Evolutionary conservation across 2,888 invertebrate genomes (phyloP), one percentile per base, ranked within the genome.

Genomic region (Bimastos eiseni): DNA sequence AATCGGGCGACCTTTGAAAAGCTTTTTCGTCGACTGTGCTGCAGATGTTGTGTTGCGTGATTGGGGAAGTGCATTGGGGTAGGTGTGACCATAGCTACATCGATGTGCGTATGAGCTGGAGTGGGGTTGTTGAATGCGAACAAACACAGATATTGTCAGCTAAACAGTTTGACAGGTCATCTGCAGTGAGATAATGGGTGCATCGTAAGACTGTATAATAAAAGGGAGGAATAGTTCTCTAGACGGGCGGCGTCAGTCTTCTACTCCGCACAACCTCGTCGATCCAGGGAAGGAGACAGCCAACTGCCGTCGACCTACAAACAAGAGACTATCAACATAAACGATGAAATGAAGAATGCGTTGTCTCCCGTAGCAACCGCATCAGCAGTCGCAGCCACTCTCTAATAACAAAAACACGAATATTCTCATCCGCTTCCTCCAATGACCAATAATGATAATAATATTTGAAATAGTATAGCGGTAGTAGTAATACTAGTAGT

Each of bases 81-180:
- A 70, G 70, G 70, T 70, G 70, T 6, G 55, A 19, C 19, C 17
- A 24, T 49, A 2, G 49, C 21, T 24, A 17, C 15, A 2, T 49
- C 15, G 41, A 41, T 41, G 41, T 6, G 19, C 17, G 44, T 1
- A 49, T 49, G 49, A 19, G 49, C 49, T 70, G 70, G 70, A 70
- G 30, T n/a, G 70, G 70, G n/a, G 70, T n/a, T 30, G 70, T 8
- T 70, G 70, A 70, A 70, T 70, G n/a, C 70, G 70, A 70, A 11
- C 70, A 70, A 70, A 70, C 70, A 70, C 8, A n/a, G 70, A n/a
- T 1, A n/a, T n/a, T 70, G 70, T 70, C 70, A 70, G 70, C 70
- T 70, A 70, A 70, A 70, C 70, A 70, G 30, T 70, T 70, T 70
- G 70, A 70, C 70, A n/a, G 70, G 70, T n/a, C 70, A n/a, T 70